phyloP scores from a whole-genome alignment of 2,888 invertebrate genomes.

The Hololepta plana region DNA sequence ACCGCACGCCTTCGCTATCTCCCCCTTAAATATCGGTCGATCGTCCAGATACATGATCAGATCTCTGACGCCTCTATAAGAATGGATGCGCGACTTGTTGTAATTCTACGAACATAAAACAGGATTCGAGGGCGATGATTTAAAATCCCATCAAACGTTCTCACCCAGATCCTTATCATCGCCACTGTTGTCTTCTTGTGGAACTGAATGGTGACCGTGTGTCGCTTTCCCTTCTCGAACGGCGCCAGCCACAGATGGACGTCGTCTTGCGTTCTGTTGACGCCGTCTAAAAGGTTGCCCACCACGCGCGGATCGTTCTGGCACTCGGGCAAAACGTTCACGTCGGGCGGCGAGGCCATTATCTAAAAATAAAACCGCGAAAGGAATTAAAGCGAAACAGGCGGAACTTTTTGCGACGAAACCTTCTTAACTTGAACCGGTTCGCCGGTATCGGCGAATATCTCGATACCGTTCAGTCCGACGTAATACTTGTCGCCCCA shows the following conservation, averaged over 20 bases:
- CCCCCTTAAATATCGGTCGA: conserved; percentile 55
- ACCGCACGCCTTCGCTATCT: conserved; percentile 63
- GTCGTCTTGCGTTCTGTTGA: conserved; percentile 58
- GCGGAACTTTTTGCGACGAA: background rate
- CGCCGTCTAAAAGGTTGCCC: conserved; percentile 48
- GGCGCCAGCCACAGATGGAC: conserved; percentile 59
- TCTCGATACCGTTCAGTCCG: conserved; percentile 60
- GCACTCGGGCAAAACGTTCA: conserved; percentile 48
- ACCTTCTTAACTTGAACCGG: conserved; percentile 42
- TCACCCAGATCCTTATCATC: conserved; percentile 24
- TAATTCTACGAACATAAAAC: conserved; percentile 46
- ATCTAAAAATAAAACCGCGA: conserved; percentile 24
- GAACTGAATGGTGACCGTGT: conserved; percentile 41
- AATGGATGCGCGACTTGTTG: conserved; percentile 74
- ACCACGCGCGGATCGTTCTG: conserved; percentile 41
- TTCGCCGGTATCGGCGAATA: conserved; percentile 46
- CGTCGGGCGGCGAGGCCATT: conserved; percentile 34
- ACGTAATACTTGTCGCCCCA: conserved; percentile 71
- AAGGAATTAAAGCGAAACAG: conserved; percentile 1
- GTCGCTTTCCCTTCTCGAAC: conserved; percentile 37
- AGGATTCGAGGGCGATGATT: background rate
- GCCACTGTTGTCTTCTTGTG: conserved; percentile 20
- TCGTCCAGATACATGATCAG: conserved; percentile 52
- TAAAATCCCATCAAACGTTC: background rate
- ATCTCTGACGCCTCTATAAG: conserved; percentile 56